These are phyloP conservation scores for Hemaris fuciformis DNA, from an alignment of 2,888 invertebrate genomes.

Conservation along the genomic window DNA sequence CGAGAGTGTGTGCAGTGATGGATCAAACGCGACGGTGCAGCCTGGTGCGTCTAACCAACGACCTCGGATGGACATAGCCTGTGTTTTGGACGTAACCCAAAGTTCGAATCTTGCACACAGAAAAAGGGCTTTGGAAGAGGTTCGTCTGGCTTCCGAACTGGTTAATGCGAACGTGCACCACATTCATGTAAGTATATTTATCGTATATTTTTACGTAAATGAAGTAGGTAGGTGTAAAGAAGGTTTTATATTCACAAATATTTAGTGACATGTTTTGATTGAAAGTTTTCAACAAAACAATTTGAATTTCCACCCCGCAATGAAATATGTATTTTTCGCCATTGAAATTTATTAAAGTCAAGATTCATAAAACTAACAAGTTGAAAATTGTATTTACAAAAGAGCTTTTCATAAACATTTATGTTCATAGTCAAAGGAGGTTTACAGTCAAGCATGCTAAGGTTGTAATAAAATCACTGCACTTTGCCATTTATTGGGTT, in stretches of 20 bases:
- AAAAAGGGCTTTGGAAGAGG: constrained; percentile 91
- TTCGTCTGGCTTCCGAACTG: constrained; percentile 88
- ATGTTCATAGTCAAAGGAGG: too few species aligned
- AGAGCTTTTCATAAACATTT: too few species aligned
- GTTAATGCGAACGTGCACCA: constrained; percentile 91
- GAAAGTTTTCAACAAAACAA: not conserved
- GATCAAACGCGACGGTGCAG: constrained; percentile 76
- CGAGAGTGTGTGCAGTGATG: constrained; percentile 79
- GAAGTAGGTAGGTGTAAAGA: not conserved
- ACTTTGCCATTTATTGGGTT: too few species aligned
- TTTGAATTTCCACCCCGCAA: not conserved
- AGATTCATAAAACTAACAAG: too few species aligned
- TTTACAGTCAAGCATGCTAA: too few species aligned
- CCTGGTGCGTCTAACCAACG: constrained; percentile 66
- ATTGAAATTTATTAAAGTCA: too few species aligned
- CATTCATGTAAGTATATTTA: constrained; percentile 85
- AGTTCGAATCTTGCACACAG: constrained; percentile 87
- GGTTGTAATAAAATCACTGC: too few species aligned
- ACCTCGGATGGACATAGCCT: constrained; percentile 93
- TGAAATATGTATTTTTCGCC: too few species aligned
- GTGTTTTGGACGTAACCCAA: constrained; percentile 91
- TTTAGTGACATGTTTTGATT: not conserved
- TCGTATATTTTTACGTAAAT: constrained; percentile 7
- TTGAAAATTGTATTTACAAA: too few species aligned
- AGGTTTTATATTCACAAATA: not conserved